Evolutionary conservation across 1,140 invertebrate species (phyloP).

Genomic region (Aphaenogaster rudis): DNA sequence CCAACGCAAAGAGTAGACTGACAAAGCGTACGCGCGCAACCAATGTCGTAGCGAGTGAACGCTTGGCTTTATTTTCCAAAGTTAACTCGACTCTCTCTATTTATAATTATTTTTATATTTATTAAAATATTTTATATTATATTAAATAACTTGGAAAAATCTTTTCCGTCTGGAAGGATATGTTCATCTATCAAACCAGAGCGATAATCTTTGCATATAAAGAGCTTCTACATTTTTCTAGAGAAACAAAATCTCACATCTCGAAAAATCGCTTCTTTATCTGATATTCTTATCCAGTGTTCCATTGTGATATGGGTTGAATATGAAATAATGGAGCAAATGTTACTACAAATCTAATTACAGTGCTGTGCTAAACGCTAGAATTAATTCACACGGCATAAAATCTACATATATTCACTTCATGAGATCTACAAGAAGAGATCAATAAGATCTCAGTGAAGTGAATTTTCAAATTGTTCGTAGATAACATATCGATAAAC

Average conservation of each 20-base stretch:
- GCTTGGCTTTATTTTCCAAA: neutral
- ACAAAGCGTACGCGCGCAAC: conserved; percentile 23
- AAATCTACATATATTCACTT: neutral
- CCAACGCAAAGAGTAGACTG: conserved; percentile 36
- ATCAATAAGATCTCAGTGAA: neutral
- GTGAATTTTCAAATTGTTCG: neutral
- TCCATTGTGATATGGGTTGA: neutral
- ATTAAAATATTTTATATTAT: too few species aligned
- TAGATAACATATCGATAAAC: neutral
- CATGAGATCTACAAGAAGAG: too few species aligned
- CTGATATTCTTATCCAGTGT: neutral
- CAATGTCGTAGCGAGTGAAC: neutral
- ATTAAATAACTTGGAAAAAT: neutral
- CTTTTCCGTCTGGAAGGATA: neutral
- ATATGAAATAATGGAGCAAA: neutral
- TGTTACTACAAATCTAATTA: neutral
- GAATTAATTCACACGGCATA: neutral
- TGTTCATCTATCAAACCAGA: neutral
- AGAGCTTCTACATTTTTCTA: neutral
- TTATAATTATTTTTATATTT: too few species aligned
- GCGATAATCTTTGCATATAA: neutral
- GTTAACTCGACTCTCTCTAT: neutral
- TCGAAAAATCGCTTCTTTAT: neutral
- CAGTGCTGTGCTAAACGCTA: neutral
- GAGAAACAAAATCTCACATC: neutral